Base-by-base conservation (phyloP, 1,140 invertebrate genomes). In the Drosophila pseudoobscura region DNA sequence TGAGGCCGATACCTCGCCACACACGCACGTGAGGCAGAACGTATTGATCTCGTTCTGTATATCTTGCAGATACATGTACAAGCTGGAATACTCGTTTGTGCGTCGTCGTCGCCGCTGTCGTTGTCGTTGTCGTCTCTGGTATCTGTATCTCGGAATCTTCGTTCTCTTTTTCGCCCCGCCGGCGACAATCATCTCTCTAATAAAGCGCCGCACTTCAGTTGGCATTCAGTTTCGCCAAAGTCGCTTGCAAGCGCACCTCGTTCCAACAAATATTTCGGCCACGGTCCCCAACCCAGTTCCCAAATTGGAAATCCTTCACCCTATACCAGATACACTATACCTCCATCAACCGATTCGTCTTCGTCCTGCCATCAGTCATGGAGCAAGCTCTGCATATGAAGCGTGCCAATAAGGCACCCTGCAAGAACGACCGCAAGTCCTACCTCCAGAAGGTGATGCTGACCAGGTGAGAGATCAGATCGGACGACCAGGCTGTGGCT, bases 381-480 rank as follows among this genome's bases (percentile, higher is more conserved):
- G 89, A 91, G 61, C 85, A 80, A 75, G 70, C 79, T 11, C 41
- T 91, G 56, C 85, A 87, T 53, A 71, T 90, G 58, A 90, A 89
- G 47, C 90, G 78, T 47, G 78, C 78, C 62, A 78, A 80, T 45
- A 91, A 91, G 69, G 62, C 65, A 56, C 91, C 89, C 54, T 91
- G 90, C 69, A 91, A 91, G 77, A 91, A 91, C 75, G 91, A 91
- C 77, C 91, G 91, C 49, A 91, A 91, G 70, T 69, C 84, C 22
- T 82, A 85, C 58, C 76, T 91, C 53, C 91, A 91, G 61, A 82
- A 87, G 71, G 84, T 89, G 68, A 88, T 88, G 80, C 60, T 90
- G 62, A 90, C 91, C 66, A 91, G 91, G 91, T 91, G 90, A 90
- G 74, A 44, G 31, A 39, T 58, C 44, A 17, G 13, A 49, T 15